Evolutionary conservation across 2,888 invertebrate species (phyloP), one percentile per base, ranked within the genome.

Genomic region (Macropis europaea): DNA sequence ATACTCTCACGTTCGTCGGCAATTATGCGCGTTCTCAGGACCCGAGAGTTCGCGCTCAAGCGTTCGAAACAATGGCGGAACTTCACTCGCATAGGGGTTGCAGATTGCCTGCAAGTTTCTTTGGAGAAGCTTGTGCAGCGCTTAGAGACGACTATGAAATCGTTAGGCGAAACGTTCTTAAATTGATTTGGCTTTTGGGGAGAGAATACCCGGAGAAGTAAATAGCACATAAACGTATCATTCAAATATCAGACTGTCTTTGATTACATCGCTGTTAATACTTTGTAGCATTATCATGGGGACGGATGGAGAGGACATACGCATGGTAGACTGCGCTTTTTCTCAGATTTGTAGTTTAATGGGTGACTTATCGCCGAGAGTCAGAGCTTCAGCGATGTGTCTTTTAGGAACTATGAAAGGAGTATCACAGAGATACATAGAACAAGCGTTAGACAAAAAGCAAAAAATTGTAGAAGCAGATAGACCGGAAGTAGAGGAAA

Each of bases 381-480:
- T 97, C 69, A 93, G 98, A 42, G 95, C 95, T 2, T 93, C 95
- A 52, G 97, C 98, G 0, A 97, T 97, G 77, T 93, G 95, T 34
- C 91, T 97, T 59, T 92, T 98, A 61, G 99, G 99, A 0, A 93
- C 94, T 11, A 96, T 99, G 92, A 94, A 94, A 48, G 93, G 93
- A 54, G 99, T 99, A 3, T 96, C 97, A 60, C 94, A 95, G 47
- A 93, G 95, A 69, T 98, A 98, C 90, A 92, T 99, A 57, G 95
- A 97, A 86, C 99, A 99, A 91, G 99, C 99, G 0, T 91, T 99
- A 32, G 99, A 99, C 88, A 99, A 99, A 90, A 99, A 99, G 87
- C 93, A 88, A 64, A 90, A 88, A 63, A 64, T 87, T 28, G 87
- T 87, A n/a, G 89, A 89, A 69, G 86, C 89, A 48, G 89, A 89